A percentile compares a stretch with the other conserved stretches of the same genome.
Conservation (phyloP, 2,113 vertebrate species). For the Notothenia rossii region DNA sequence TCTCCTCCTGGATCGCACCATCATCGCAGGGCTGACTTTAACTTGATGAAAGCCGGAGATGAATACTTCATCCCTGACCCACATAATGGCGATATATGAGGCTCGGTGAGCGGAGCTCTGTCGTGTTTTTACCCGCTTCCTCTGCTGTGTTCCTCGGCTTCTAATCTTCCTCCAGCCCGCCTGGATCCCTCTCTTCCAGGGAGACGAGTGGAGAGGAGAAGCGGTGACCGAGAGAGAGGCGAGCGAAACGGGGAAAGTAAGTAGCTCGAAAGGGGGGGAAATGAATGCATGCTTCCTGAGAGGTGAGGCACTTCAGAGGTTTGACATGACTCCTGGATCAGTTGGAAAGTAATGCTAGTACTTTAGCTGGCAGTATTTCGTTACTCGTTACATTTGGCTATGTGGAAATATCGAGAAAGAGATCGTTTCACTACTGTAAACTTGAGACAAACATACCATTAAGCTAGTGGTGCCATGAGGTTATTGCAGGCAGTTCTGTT, state of each 20-base stretch:
- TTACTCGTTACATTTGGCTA: slow-evolving; percentile 35
- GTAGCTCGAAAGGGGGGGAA: slow-evolving; percentile 16
- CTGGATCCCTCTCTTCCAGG: slow-evolving; percentile 31
- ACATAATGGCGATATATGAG: slow-evolving; percentile 68
- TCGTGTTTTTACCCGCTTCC: slow-evolving; percentile 28
- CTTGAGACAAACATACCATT: no score
- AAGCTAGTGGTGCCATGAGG: no score
- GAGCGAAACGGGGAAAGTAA: slow-evolving; percentile 54
- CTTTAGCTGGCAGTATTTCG: slow-evolving; percentile 10
- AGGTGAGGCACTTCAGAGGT: not conserved
- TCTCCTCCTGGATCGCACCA: slow-evolving; percentile 46
- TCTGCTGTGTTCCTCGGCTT: slow-evolving; percentile 28
- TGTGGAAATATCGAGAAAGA: slow-evolving; percentile 35
- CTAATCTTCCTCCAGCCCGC: slow-evolving; percentile 37
- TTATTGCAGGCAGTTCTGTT: not conserved
- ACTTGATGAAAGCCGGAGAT: slow-evolving; percentile 57
- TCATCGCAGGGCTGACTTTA: slow-evolving; percentile 37
- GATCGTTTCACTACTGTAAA: not conserved
- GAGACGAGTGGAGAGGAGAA: slow-evolving; percentile 19
- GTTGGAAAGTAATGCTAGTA: slow-evolving; percentile 28
- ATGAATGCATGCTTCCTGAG: not conserved
- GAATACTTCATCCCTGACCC: slow-evolving; percentile 77
- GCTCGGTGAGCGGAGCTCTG: slow-evolving; percentile 33
- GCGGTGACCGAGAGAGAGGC: slow-evolving; percentile 18
- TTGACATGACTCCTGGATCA: not conserved